These are phyloP conservation scores for Crenuchus spilurus DNA, from an alignment of 2,797 vertebrate species.

Conservation along the genomic window DNA sequence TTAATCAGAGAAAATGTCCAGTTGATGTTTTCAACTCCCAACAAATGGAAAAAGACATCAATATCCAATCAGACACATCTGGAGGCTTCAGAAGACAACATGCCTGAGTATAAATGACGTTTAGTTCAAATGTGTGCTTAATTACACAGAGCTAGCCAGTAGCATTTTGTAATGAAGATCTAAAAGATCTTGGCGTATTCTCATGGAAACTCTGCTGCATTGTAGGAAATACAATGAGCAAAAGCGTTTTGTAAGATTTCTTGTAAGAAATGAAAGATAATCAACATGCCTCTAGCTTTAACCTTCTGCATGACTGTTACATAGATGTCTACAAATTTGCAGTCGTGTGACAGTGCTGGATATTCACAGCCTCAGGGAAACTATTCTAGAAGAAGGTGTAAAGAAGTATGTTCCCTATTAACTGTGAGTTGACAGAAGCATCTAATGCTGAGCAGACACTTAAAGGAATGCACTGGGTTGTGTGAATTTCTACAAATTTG, in stretches of 20 bases:
- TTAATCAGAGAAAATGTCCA: slow-evolving; percentile 8
- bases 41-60: slow-evolving; percentile 40
- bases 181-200: slow-evolving; percentile 2
- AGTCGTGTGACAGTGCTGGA: neutral
- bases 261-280: neutral
- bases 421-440: too few relatives aligned
- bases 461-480: too few relatives aligned
- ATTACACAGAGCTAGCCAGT: slow-evolving; percentile 1
- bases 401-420: too few relatives aligned
- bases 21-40: neutral
- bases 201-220: neutral
- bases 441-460: too few relatives aligned
- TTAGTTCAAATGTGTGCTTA: slow-evolving; percentile 7
- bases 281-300: neutral
- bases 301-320: too few relatives aligned
- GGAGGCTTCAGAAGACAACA: neutral
- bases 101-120: neutral
- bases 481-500: too few relatives aligned
- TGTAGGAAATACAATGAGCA: neutral
- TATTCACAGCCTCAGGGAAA: neutral
- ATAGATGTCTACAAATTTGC: too few relatives aligned
- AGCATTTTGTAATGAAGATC: slow-evolving; percentile 3
- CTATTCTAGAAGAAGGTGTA: neutral
- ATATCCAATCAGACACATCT: slow-evolving; percentile 13
- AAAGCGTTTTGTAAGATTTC: neutral